A percentile compares a stretch with the other conserved stretches of the same genome.
phyloP scores from a whole-genome alignment of 2,888 invertebrate species.

The Cantharis rustica region DNA sequence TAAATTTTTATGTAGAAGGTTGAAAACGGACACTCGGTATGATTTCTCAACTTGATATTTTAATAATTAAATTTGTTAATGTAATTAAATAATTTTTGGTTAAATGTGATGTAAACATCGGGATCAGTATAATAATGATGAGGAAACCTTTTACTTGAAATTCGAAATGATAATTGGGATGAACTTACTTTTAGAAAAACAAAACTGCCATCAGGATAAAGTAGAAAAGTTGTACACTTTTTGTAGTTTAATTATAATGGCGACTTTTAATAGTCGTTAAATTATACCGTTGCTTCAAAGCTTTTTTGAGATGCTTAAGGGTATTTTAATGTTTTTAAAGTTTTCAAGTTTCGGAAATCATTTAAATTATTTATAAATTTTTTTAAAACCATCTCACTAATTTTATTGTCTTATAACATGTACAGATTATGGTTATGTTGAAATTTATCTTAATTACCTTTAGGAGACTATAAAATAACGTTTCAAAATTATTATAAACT shows the following conservation, averaged over 20 bases:
- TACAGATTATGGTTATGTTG: not conserved
- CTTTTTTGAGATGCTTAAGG: not conserved
- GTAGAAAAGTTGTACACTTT: not conserved
- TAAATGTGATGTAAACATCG: not conserved
- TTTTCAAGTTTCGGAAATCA: not conserved
- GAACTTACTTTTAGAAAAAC: not conserved
- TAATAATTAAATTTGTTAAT: not conserved
- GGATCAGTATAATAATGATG: not conserved
- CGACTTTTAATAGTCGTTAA: not conserved
- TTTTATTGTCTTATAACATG: not conserved
- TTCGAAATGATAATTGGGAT: not conserved
- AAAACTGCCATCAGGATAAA: not conserved
- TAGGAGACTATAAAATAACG: not conserved
- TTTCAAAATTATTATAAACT: conserved; percentile 15
- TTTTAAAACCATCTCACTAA: not conserved
- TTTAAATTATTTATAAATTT: not conserved
- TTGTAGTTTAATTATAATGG: not conserved
- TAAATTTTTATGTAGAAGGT: too few relatives aligned
- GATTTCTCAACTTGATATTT: too few relatives aligned
- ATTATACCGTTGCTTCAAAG: not conserved
- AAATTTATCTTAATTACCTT: not conserved
- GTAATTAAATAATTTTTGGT: not conserved
- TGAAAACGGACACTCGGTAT: too few relatives aligned
- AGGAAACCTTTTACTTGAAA: not conserved
- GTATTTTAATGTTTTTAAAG: not conserved